phyloP scores from a whole-genome alignment of 35 echinoderm and acorn worm genomes.

The Ptychodera flava region DNA sequence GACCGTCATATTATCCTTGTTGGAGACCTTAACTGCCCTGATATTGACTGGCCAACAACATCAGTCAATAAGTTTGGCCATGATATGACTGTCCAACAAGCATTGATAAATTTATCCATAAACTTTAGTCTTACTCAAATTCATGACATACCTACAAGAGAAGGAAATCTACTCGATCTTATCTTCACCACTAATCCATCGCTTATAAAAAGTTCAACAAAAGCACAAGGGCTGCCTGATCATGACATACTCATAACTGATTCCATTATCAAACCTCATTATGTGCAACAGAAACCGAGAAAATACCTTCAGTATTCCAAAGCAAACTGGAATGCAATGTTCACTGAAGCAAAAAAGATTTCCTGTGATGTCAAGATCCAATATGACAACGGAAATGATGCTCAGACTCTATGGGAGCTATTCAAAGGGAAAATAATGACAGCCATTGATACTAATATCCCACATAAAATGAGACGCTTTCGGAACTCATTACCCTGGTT shows the following conservation, averaged over 20 bases:
- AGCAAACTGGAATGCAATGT: not conserved
- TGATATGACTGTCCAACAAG: no score
- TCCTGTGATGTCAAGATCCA: not conserved
- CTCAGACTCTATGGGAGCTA: conserved; percentile 9
- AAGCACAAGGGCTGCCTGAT: conserved; percentile 25
- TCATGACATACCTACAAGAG: conserved; percentile 10
- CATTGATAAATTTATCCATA: no score
- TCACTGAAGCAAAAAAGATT: conserved; percentile 2
- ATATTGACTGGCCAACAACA: no score
- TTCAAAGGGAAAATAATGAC: conserved; percentile 7
- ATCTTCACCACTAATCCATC: conserved; percentile 8
- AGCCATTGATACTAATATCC: conserved; percentile 4
- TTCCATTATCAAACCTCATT: not conserved
- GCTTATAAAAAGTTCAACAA: not conserved
- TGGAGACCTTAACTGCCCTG: no score
- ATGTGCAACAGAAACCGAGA: not conserved
- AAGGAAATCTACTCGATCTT: not conserved
- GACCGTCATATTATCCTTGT: no score
- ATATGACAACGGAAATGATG: not conserved
- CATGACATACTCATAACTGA: conserved; percentile 28
- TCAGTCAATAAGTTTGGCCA: no score
- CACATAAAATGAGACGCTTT: conserved; percentile 13
- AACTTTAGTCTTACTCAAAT: no score
- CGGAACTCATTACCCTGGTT: conserved; percentile 6
- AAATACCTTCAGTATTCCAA: conserved; percentile 6